phyloP scores from a whole-genome alignment of 2,888 invertebrate genomes.

The Tetranychus piercei region DNA sequence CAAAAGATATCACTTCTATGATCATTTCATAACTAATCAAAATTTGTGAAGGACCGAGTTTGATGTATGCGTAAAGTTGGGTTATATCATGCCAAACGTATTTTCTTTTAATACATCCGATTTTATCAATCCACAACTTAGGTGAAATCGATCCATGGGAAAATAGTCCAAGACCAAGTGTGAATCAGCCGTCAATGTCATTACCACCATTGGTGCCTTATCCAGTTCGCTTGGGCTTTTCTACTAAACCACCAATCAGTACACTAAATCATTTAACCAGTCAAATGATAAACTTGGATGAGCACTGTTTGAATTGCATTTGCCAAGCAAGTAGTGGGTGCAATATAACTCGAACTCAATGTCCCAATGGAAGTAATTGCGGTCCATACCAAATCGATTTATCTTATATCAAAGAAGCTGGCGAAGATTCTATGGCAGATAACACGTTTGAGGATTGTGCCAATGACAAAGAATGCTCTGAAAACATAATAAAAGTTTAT shows the following conservation, averaged over 20 bases:
- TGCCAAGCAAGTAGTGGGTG: neutral
- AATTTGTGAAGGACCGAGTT: too few relatives aligned
- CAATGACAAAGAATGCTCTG: slow-evolving; percentile 6
- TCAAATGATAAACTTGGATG: neutral
- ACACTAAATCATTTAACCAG: neutral
- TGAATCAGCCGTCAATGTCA: neutral
- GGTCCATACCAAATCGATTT: neutral
- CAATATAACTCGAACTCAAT: neutral
- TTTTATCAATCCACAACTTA: neutral
- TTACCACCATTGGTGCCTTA: neutral
- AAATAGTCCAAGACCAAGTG: neutral
- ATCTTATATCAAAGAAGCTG: neutral
- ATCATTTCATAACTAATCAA: too few relatives aligned
- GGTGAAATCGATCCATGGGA: slow-evolving; percentile 8
- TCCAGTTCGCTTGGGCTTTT: neutral
- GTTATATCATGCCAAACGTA: too few relatives aligned
- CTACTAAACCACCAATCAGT: neutral
- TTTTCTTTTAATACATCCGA: too few relatives aligned
- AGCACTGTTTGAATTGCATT: slow-evolving; percentile 4
- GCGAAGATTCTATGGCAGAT: neutral
- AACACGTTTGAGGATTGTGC: slow-evolving; percentile 10
- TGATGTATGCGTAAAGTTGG: too few relatives aligned
- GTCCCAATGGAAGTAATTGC: neutral
- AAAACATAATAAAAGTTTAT: neutral
- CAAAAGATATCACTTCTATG: too few relatives aligned